These are phyloP conservation scores for Pocillopora grandis DNA, from an alignment of 92 coral and sea anemone genomes.

Conservation along the genomic window DNA sequence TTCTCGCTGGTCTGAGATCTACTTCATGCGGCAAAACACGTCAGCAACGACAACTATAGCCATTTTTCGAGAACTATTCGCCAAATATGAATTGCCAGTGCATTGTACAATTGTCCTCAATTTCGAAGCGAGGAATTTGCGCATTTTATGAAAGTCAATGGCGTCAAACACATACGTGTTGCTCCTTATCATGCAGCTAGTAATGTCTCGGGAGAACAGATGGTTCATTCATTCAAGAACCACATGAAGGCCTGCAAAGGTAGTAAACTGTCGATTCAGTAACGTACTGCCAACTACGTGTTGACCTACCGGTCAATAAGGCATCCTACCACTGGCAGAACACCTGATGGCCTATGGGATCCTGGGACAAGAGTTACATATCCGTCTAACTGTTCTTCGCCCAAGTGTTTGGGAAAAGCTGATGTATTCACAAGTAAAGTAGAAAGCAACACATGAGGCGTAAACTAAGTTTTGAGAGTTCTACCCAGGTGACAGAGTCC, in stretches of 20 bases:
- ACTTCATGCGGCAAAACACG: neutral
- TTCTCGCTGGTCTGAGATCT: slow-evolving; percentile 28
- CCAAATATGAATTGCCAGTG: slow-evolving; percentile 8
- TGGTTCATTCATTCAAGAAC: slow-evolving; percentile 46
- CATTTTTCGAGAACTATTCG: slow-evolving; percentile 13
- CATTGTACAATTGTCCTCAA: slow-evolving; percentile 28
- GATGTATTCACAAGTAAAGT: no score
- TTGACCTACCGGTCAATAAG: no score
- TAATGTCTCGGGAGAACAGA: slow-evolving; percentile 34
- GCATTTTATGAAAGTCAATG: neutral
- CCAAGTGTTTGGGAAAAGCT: no score
- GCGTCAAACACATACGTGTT: slow-evolving; percentile 20
- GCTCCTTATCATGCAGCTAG: slow-evolving; percentile 52
- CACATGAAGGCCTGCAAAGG: neutral
- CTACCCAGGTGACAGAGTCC: no score
- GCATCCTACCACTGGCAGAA: slow-evolving; percentile 33
- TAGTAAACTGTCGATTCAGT: no score
- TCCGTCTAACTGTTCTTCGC: no score
- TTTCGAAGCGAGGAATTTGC: slow-evolving; percentile 27
- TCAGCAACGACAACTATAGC: neutral
- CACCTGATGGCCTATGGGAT: slow-evolving; percentile 41
- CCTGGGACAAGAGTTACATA: no score
- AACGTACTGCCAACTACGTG: no score
- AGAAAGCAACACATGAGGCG: no score
- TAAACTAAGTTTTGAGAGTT: no score